Evolutionary conservation across 2,113 vertebrate genomes (phyloP), one percentile per base, ranked within the genome.

Genomic region (Conger conger): DNA sequence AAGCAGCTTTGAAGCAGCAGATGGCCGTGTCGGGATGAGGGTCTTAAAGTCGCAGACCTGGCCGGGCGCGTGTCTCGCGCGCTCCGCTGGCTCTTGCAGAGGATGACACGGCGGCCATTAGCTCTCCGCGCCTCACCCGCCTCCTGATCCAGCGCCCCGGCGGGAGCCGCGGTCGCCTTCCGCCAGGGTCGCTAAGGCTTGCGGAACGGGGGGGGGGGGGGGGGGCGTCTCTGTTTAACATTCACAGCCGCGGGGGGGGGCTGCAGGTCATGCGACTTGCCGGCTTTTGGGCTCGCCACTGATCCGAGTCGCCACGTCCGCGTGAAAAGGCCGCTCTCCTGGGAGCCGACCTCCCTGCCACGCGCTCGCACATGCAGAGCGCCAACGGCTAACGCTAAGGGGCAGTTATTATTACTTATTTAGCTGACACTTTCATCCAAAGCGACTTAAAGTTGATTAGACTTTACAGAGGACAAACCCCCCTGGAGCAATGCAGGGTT

Each of bases 1-100:
- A 73, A 73, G 68, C 68, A 73, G 68, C 68, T n/a, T 73, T 73
- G 68, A 73, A 73, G 68, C 27, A 27, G 68, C 68, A 73, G 68
- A 73, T 73, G 68, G 68, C 1, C 9, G 27, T 23, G n/a, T n/a
- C 57, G 68, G 68, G 68, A 73, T 33, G 13, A 33, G 68, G 8
- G 68, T 73, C 27, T 73, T 73, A 73, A 73, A 73, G 68, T 11
- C 9, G 15, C 68, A 33, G 68, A 33, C 68, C n/a, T 30, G n/a
- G 23, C 27, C 68, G 6, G 27, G 68, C 5, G 68, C 68, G n/a
- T 13, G 9, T 33, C 60, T 27, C 1, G 23, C 20, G 9, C 54
- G 15, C 18, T 57, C 54, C 3, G 54, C 54, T 16, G 17, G 54
- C 54, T 17, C n/a, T n/a, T n/a, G n/a, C n/a, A n/a, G n/a, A n/a